A percentile compares a stretch with the other conserved stretches of the same genome.
Conservation (phyloP, 1,140 invertebrate genomes). For the Cyphomyrmex costatus region DNA sequence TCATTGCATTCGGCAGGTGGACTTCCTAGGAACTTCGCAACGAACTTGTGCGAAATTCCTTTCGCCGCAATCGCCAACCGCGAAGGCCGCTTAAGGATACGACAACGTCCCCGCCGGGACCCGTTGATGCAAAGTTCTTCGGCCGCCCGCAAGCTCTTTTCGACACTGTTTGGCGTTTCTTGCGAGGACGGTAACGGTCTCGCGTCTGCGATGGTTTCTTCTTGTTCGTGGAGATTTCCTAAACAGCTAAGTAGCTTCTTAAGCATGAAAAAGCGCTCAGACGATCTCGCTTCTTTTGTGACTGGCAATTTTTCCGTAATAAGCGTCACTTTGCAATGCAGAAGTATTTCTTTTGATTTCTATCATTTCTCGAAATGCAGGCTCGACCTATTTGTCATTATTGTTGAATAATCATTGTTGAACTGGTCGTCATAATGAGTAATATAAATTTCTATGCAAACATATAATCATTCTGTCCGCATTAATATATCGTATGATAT, state of each 20-base stretch:
- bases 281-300: conserved; percentile 33
- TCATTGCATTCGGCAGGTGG: conserved; percentile 27
- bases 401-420: conserved; percentile 2
- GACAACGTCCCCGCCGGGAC: conserved; percentile 47
- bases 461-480: conserved; percentile 40
- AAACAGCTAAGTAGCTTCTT: conserved; percentile 3
- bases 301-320: conserved; percentile 16
- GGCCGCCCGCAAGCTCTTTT: conserved; percentile 53
- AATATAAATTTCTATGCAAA: neutral
- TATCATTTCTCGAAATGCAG: neutral
- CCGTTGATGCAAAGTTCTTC: conserved; percentile 53
- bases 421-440: conserved; percentile 23
- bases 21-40: conserved; percentile 56
- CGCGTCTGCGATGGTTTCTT: conserved; percentile 36
- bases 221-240: neutral
- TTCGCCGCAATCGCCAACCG: conserved; percentile 61
- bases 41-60: conserved; percentile 62
- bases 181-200: neutral
- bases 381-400: neutral
- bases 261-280: neutral
- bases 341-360: neutral
- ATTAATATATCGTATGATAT: conserved; percentile 48
- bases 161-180: conserved; percentile 30
- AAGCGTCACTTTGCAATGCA: neutral
- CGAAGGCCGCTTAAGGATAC: conserved; percentile 62